These are phyloP conservation scores for Solea senegalensis DNA, from an alignment of 2,113 vertebrate species.

Conservation along the genomic window DNA sequence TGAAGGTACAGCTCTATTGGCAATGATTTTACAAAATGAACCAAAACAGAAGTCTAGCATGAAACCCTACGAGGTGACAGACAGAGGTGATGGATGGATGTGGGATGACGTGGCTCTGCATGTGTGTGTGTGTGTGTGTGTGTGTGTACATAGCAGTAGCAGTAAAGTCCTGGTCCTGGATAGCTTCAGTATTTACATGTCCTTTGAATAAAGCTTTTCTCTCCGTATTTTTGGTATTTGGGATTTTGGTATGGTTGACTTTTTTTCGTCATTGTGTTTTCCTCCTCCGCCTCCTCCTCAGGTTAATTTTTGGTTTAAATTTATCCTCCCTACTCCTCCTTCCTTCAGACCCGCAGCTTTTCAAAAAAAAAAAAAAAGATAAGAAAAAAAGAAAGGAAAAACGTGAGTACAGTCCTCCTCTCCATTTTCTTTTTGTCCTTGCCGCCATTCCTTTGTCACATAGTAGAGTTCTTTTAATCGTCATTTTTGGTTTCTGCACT, in stretches of 20 bases:
- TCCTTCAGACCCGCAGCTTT: constrained; percentile 78
- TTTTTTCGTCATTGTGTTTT: constrained; percentile 75
- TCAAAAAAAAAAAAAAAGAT: constrained; percentile 40
- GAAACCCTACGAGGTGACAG: constrained; percentile 46
- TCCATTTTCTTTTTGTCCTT: constrained; percentile 56
- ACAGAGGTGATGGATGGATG: constrained; percentile 59
- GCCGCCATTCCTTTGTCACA: constrained; percentile 67
- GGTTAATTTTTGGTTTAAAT: constrained; percentile 84
- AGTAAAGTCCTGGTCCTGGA: constrained; percentile 81
- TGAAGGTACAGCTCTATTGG: constrained; percentile 40
- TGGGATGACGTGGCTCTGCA: constrained; percentile 38
- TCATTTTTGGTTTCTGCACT: constrained; percentile 82
- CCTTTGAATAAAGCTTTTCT: constrained; percentile 88
- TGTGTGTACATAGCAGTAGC: constrained; percentile 51
- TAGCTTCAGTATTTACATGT: constrained; percentile 84
- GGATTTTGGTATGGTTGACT: constrained; percentile 85
- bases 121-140: constrained; percentile 46
- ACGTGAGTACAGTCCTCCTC: constrained; percentile 61
- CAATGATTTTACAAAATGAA: constrained; percentile 59
- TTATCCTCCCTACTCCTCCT: constrained; percentile 68
- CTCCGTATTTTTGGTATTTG: constrained; percentile 88
- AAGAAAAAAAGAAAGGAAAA: constrained; percentile 45
- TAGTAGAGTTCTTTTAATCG: constrained; percentile 67
- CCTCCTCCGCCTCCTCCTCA: constrained; percentile 68
- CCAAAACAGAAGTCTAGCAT: constrained; percentile 18